phyloP scores from a whole-genome alignment of 2,113 vertebrate species.

The Mugil cephalus region DNA sequence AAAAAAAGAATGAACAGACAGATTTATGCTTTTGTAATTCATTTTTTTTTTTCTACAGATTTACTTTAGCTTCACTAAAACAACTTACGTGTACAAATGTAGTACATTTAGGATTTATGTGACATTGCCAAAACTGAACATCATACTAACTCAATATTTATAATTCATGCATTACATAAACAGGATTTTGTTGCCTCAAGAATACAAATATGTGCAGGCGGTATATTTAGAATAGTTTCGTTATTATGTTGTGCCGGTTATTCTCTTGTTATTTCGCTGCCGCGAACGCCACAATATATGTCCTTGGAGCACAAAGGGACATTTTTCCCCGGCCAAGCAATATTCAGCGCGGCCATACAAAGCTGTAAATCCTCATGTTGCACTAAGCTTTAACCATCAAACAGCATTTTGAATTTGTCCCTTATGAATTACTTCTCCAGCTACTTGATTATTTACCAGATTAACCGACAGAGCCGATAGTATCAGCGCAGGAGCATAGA shows the following conservation, averaged over 20 bases:
- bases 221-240: background rate
- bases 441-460: too few species aligned
- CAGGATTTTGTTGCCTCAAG: too few species aligned
- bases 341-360: background rate
- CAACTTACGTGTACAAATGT: background rate
- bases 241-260: background rate
- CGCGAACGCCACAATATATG: too few species aligned
- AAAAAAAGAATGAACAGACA: background rate
- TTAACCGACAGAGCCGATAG: too few species aligned
- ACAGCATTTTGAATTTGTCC: background rate
- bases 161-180: background rate
- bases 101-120: background rate
- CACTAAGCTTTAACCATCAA: background rate
- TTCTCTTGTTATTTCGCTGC: background rate
- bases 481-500: background rate
- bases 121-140: background rate
- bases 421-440: background rate
- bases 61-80: slow-evolving; percentile 1
- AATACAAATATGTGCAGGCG: too few species aligned
- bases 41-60: slow-evolving; percentile 39
- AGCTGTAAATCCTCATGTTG: background rate
- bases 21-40: slow-evolving; percentile 25
- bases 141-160: too few species aligned
- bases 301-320: too few species aligned
- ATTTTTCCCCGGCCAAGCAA: too few species aligned